A percentile compares a stretch with the other conserved stretches of the same genome.
These are phyloP conservation scores for Capromys pilorides DNA, from an alignment of 2,797 vertebrate species.

Conservation along the genomic window DNA sequence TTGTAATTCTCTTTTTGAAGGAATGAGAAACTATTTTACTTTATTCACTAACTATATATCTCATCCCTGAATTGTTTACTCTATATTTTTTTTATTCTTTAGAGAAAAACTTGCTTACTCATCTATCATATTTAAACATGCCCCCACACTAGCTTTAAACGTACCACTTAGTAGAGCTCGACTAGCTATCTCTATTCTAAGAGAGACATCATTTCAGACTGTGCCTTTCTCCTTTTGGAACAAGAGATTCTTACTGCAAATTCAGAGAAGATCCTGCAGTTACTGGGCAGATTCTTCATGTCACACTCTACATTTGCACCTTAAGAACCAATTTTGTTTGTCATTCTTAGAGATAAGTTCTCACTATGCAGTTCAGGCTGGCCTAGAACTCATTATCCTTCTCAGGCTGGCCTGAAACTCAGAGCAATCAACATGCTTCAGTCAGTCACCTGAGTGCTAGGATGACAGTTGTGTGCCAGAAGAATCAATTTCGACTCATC, in stretches of 20 bases:
- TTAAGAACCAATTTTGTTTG: neutral
- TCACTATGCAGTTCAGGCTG: neutral
- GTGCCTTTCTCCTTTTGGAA: neutral
- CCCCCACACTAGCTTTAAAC: neutral
- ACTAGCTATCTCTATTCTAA: neutral
- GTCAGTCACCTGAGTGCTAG: neutral
- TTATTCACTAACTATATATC: neutral
- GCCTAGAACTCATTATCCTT: neutral
- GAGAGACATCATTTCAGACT: neutral
- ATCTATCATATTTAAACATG: neutral
- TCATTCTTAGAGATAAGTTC: no score
- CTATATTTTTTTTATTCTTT: neutral
- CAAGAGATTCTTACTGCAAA: neutral
- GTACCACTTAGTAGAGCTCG: neutral
- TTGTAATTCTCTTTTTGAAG: conserved; percentile 50
- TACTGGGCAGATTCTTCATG: neutral
- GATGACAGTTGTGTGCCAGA: neutral
- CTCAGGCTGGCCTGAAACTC: neutral
- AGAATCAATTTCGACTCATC: neutral
- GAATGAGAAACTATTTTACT: neutral
- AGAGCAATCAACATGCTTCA: neutral
- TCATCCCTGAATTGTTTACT: neutral
- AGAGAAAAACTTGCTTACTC: neutral
- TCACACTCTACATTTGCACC: neutral
- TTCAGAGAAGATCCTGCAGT: neutral